Conservation (phyloP, 2,113 vertebrate species). For the Monopterus albus region DNA sequence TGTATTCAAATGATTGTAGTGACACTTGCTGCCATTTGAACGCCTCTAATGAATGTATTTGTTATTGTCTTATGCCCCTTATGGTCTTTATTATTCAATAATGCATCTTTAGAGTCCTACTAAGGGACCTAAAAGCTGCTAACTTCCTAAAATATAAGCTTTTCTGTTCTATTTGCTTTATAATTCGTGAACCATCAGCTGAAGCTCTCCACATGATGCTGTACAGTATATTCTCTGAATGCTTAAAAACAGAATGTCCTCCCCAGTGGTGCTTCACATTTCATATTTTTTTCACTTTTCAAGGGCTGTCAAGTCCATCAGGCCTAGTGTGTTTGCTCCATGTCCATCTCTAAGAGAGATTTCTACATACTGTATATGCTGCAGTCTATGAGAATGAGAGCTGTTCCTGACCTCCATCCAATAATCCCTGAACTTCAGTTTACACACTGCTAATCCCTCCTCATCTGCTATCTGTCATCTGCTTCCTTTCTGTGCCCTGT, state of each 20-base stretch:
- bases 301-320: conserved; percentile 42
- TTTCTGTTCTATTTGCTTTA: conserved; percentile 38
- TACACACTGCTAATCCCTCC: conserved; percentile 68
- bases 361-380: conserved; percentile 53
- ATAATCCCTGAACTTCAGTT: conserved; percentile 72
- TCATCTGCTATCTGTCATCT: conserved; percentile 60
- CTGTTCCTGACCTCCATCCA: conserved; percentile 55
- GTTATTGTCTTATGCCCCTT: conserved; percentile 32
- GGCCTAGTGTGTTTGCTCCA: conserved; percentile 38
- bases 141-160: conserved; percentile 59
- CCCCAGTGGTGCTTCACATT: conserved; percentile 1
- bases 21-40: conserved; percentile 31
- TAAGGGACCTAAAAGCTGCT: conserved; percentile 48
- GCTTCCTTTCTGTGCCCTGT: conserved; percentile 50
- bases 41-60: conserved; percentile 53
- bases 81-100: conserved; percentile 59
- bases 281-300: conserved; percentile 36
- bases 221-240: conserved; percentile 41
- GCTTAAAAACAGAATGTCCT: conserved; percentile 42
- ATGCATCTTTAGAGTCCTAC: conserved; percentile 49
- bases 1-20: conserved; percentile 7
- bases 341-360: conserved; percentile 30
- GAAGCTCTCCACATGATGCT: conserved; percentile 7
- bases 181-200: conserved; percentile 60
- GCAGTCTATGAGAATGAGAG: conserved; percentile 35